Evolutionary conservation across 2,113 vertebrate species (phyloP).

Genomic region (Rhinichthys klamathensis): DNA sequence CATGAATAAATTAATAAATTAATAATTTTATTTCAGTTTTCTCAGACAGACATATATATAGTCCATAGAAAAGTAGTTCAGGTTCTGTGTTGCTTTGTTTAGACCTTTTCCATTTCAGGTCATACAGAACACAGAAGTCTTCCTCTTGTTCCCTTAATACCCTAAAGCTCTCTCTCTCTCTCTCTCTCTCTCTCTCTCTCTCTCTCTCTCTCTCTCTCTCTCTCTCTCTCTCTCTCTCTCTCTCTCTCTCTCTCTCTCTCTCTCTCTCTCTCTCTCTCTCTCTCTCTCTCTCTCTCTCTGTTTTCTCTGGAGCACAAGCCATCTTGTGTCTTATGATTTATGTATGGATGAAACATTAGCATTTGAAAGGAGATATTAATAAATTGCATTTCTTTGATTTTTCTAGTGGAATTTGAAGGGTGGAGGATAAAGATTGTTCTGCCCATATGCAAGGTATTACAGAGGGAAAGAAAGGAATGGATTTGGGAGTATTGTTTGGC

Average conservation of each 20-base stretch:
- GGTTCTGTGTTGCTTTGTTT: constrained; percentile 30
- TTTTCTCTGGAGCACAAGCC: constrained; percentile 49
- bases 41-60: background rate
- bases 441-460: constrained; percentile 30
- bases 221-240: too few relatives aligned
- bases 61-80: background rate
- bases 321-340: constrained; percentile 74
- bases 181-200: constrained; percentile 43
- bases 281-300: constrained; percentile 36
- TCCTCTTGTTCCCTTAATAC: constrained; percentile 41
- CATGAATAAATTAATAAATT: background rate
- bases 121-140: constrained; percentile 34
- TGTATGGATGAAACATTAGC: constrained; percentile 74
- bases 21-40: background rate
- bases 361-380: constrained; percentile 79
- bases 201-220: constrained; percentile 40
- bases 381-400: constrained; percentile 64
- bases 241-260: constrained; percentile 51
- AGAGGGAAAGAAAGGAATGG: constrained; percentile 27
- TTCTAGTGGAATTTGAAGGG: constrained; percentile 51
- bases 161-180: constrained; percentile 47
- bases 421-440: constrained; percentile 33
- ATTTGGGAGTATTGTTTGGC: constrained; percentile 37
- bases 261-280: constrained; percentile 37
- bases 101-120: constrained; percentile 52